Percentiles rank a stretch among this genome's conserved stretches.
These are phyloP conservation scores for Raphicerus campestris DNA, from an alignment of 2,113 vertebrate genomes.

Conservation along the genomic window DNA sequence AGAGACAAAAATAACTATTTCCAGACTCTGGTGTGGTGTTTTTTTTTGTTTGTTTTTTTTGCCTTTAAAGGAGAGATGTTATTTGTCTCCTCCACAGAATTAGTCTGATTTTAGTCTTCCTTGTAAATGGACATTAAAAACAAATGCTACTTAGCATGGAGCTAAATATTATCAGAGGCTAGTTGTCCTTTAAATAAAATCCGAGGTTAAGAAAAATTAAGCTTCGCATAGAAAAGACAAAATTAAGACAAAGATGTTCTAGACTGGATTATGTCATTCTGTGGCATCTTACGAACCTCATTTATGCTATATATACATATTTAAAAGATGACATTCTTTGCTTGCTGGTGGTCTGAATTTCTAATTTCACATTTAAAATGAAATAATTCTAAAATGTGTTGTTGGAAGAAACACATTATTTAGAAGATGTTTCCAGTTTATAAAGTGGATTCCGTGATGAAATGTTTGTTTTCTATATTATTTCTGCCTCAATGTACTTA, in stretches of 20 bases:
- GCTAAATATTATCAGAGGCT: background rate
- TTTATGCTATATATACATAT: background rate
- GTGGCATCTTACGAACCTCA: background rate
- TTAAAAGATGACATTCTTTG: background rate
- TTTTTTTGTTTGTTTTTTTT: background rate
- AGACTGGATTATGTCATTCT: conserved; percentile 10
- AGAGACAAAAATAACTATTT: conserved; percentile 17
- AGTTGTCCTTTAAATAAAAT: background rate
- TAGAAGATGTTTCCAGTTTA: background rate
- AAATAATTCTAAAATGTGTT: background rate
- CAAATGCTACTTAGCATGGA: background rate
- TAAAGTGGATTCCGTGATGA: background rate
- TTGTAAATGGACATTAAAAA: background rate
- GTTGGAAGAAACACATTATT: background rate
- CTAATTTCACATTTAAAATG: conserved; percentile 16
- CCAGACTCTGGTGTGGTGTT: background rate
- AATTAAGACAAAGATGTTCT: background rate
- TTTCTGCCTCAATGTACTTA: background rate
- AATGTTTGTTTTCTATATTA: background rate
- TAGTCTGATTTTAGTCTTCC: background rate
- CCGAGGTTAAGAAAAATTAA: conserved; percentile 17
- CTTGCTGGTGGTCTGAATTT: background rate
- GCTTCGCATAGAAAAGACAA: background rate
- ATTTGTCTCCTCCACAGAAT: conserved; percentile 9
- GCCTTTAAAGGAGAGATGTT: background rate